phyloP scores from a whole-genome alignment of 2,797 vertebrate genomes.

The Rhabdophis nuchalis region DNA sequence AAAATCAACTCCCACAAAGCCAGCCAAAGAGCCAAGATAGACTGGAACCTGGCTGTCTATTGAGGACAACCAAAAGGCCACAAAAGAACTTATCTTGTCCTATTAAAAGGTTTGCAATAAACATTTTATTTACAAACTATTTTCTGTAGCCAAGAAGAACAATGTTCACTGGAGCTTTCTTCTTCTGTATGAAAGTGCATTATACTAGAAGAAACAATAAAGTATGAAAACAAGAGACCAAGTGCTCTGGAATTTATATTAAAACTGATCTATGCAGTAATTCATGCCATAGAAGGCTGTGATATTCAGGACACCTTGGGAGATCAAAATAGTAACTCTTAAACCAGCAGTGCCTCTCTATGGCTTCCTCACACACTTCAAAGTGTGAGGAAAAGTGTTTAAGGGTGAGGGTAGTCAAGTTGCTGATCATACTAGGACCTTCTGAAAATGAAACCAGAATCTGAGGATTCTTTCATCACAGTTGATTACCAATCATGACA shows the following conservation, averaged over 20 bases:
- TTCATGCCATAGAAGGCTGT: background rate
- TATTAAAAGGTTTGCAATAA: background rate
- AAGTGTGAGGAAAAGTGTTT: background rate
- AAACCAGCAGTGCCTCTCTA: background rate
- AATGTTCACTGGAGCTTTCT: background rate
- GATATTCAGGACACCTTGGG: background rate
- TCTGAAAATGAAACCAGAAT: background rate
- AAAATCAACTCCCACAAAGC: background rate
- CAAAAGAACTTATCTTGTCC: background rate
- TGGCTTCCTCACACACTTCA: background rate
- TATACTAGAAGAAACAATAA: background rate
- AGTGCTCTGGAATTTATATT: background rate
- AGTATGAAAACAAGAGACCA: background rate
- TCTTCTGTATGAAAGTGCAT: background rate
- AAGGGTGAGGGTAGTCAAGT: background rate
- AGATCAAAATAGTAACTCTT: background rate
- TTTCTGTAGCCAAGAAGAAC: background rate
- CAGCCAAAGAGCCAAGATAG: background rate
- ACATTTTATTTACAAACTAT: background rate
- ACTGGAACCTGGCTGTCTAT: background rate
- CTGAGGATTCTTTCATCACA: background rate
- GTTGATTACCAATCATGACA: background rate
- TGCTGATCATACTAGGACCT: background rate
- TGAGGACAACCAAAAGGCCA: background rate
- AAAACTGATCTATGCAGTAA: background rate